These are phyloP conservation scores for Gnathonemus echidnorhynchus DNA, from an alignment of 2,113 vertebrate species.

Conservation along the genomic window DNA sequence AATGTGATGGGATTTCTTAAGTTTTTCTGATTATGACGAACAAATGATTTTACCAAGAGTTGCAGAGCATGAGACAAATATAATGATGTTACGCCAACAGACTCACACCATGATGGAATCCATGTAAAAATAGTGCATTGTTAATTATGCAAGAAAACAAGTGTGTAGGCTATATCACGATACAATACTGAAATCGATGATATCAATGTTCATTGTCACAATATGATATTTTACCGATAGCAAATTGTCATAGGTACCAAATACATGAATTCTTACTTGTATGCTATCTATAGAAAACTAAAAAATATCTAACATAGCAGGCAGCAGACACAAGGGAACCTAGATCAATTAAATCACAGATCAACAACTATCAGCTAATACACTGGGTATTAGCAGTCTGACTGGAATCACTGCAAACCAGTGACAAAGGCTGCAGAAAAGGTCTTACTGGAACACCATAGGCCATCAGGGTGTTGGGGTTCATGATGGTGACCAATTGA, in stretches of 20 bases:
- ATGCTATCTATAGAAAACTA: neutral
- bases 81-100: neutral
- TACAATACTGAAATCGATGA: neutral
- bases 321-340: neutral
- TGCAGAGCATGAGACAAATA: neutral
- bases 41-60: neutral
- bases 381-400: neutral
- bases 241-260: neutral
- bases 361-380: neutral
- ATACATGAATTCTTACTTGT: neutral
- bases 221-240: neutral
- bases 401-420: neutral
- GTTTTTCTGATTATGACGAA: neutral
- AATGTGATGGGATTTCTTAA: neutral
- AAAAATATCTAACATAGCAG: neutral
- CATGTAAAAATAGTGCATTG: neutral
- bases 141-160: neutral
- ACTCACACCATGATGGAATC: neutral
- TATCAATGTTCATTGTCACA: neutral
- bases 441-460: conserved; percentile 86
- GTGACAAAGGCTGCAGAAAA: neutral
- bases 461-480: conserved; percentile 95
- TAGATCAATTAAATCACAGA: neutral
- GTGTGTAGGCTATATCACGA: neutral
- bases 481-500: conserved; percentile 98